Conservation (phyloP, 2,797 vertebrate genomes). For the Cirrhinus molitorella region DNA sequence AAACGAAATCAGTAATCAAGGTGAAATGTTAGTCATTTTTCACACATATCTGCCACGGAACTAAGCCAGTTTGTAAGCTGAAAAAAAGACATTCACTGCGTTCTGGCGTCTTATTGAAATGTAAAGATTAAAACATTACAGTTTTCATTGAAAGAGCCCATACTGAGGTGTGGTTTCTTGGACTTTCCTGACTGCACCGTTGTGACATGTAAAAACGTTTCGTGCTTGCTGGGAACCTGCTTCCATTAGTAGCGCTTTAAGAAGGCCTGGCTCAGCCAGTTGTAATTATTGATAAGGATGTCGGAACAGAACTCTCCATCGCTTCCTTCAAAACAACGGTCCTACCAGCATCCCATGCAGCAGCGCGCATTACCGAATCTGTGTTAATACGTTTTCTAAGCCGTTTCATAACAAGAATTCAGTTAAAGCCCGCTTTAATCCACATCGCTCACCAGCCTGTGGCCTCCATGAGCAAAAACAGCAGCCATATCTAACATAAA, state of each 20-base stretch:
- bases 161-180: background rate
- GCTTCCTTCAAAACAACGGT: background rate
- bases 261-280: slow-evolving; percentile 1
- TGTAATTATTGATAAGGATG: slow-evolving; percentile 23
- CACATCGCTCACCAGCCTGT: slow-evolving; percentile 38
- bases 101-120: background rate
- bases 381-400: slow-evolving; percentile 66
- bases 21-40: background rate
- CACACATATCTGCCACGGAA: background rate
- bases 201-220: background rate
- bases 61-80: background rate
- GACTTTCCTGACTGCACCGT: background rate
- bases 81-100: background rate
- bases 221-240: slow-evolving; percentile 1
- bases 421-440: slow-evolving; percentile 56
- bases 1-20: background rate
- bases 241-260: background rate
- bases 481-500: slow-evolving; percentile 26
- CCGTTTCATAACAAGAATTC: slow-evolving; percentile 74
- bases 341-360: slow-evolving; percentile 9
- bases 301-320: slow-evolving; percentile 11
- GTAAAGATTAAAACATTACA: background rate
- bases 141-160: background rate
- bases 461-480: slow-evolving; percentile 48
- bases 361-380: slow-evolving; percentile 42